Evolutionary conservation across 2,888 invertebrate genomes (phyloP).

Genomic region (Agonopterix arenella): DNA sequence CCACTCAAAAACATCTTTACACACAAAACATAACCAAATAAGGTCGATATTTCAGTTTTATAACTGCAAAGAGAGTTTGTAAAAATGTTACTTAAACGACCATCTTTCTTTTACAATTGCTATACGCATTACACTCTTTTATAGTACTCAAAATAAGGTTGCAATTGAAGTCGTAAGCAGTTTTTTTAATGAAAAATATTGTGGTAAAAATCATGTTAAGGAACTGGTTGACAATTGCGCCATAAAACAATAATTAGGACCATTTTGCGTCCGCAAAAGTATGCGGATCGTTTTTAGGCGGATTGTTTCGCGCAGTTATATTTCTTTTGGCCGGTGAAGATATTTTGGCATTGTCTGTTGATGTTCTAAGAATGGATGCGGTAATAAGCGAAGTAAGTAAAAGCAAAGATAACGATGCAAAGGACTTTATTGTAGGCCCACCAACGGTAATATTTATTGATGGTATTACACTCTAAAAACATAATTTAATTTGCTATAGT

Average conservation of each 20-base stretch:
- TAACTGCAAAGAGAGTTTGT: not conserved
- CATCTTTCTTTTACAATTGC: not conserved
- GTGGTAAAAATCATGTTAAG: not conserved
- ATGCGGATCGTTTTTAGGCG: slow-evolving; percentile 8
- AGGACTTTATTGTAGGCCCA: no score
- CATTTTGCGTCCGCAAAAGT: slow-evolving; percentile 2
- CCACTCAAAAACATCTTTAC: not conserved
- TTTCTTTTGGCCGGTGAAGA: slow-evolving; percentile 5
- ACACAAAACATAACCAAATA: not conserved
- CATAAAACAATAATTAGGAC: slow-evolving; percentile 3
- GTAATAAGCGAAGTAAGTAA: not conserved
- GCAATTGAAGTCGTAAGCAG: not conserved
- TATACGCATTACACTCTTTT: not conserved
- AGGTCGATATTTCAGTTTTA: not conserved
- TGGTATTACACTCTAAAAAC: no score
- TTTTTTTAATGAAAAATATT: not conserved
- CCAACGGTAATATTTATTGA: no score
- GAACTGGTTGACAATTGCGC: slow-evolving; percentile 4
- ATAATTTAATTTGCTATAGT: no score
- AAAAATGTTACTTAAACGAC: not conserved
- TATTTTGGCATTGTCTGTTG: slow-evolving; percentile 1
- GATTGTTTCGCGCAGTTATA: slow-evolving; percentile 5
- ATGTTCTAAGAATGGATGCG: not conserved
- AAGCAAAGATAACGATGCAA: no score
- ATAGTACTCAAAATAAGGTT: not conserved